Evolutionary conservation across 1,140 invertebrate genomes (phyloP).

Genomic region (Cotesia vestalis): DNA sequence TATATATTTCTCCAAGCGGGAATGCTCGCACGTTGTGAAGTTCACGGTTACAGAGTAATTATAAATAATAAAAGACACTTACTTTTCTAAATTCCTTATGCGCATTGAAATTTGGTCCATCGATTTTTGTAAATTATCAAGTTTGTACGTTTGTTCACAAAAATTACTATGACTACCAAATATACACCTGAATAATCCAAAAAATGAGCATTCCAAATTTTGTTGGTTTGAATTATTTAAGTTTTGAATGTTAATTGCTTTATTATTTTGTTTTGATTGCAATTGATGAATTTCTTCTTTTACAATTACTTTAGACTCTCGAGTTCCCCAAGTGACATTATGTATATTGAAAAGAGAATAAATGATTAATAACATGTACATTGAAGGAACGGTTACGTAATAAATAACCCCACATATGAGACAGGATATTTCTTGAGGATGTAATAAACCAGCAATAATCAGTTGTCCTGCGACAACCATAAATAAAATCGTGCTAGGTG

Average conservation of each 20-base stretch:
- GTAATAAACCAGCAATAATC: constrained; percentile 76
- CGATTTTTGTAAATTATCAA: constrained; percentile 68
- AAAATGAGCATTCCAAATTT: constrained; percentile 69
- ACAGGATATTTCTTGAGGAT: constrained; percentile 86
- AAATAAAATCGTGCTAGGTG: constrained; percentile 83
- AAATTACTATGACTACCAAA: constrained; percentile 69
- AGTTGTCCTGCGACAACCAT: constrained; percentile 71
- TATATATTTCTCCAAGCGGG: no score
- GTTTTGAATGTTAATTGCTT: constrained; percentile 19
- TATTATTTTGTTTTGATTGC: constrained; percentile 37
- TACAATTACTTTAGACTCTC: constrained; percentile 69
- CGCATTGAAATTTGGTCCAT: constrained; percentile 65
- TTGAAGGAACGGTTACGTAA: constrained; percentile 91
- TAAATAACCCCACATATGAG: constrained; percentile 83
- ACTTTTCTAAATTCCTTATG: constrained; percentile 66
- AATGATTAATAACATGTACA: constrained; percentile 92
- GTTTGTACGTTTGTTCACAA: constrained; percentile 66
- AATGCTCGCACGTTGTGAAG: no score
- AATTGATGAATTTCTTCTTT: background rate
- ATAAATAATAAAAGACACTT: background rate
- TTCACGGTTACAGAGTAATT: background rate
- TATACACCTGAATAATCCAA: constrained; percentile 72
- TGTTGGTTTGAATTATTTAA: background rate
- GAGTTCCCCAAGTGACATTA: constrained; percentile 90
- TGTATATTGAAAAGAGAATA: constrained; percentile 92